Percentiles rank a stretch among this genome's conserved stretches.
These are phyloP conservation scores for Mastigias papua DNA, from an alignment of 30 jellyfish, hydroid and myxozoan genomes.

Conservation along the genomic window DNA sequence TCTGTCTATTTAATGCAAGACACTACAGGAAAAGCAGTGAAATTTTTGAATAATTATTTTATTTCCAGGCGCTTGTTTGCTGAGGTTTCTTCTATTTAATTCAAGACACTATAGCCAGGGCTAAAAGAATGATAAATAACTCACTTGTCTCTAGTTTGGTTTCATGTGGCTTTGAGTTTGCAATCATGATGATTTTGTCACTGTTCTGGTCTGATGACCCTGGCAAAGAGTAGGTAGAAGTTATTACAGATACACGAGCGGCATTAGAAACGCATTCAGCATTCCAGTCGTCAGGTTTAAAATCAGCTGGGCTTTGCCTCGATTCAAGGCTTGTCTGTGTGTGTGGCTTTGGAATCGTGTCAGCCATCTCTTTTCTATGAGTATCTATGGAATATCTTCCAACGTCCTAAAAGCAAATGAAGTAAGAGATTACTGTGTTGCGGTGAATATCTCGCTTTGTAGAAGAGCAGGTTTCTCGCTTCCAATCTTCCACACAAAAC, in stretches of 20 bases:
- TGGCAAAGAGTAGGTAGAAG: slow-evolving; percentile 41
- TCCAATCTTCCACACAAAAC: no score
- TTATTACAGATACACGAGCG: slow-evolving; percentile 55
- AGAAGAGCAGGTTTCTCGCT: no score
- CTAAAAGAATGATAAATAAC: background rate
- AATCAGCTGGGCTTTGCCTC: slow-evolving; percentile 5
- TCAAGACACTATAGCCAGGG: background rate
- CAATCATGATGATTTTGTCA: slow-evolving; percentile 17
- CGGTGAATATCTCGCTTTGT: no score
- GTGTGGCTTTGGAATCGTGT: background rate
- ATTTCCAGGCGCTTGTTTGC: no score
- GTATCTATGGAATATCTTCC: slow-evolving; percentile 38
- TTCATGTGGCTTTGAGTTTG: background rate
- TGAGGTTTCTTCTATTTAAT: no score
- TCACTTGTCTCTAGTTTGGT: background rate
- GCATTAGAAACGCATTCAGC: slow-evolving; percentile 6
- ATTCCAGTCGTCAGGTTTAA: slow-evolving; percentile 30
- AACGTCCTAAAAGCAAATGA: slow-evolving; percentile 16
- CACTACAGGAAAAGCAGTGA: no score
- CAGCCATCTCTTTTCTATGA: slow-evolving; percentile 15
- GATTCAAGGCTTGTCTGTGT: slow-evolving; percentile 26
- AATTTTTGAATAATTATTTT: no score
- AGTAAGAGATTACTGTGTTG: no score
- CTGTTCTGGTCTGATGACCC: background rate
- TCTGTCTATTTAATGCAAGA: no score